Evolutionary conservation across 1,140 invertebrate species (phyloP).

Genomic region (Campoletis sonorensis): DNA sequence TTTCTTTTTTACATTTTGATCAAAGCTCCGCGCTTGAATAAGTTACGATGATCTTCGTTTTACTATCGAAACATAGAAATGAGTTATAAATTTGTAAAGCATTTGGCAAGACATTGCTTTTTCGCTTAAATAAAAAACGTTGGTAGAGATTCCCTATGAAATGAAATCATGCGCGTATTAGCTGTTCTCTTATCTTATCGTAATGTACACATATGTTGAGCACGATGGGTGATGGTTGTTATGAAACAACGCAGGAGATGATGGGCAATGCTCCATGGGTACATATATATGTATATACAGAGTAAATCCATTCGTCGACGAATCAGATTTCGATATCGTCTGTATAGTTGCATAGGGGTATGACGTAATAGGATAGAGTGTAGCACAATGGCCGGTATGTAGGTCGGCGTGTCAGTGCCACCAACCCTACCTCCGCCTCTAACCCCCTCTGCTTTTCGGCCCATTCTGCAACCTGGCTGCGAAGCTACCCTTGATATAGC

Average conservation of each 20-base stretch:
- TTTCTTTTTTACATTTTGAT: no score
- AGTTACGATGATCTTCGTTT: no score
- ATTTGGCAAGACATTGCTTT: background rate
- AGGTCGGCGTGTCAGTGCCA: constrained; percentile 69
- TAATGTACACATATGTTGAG: no score
- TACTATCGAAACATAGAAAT: no score
- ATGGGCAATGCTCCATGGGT: background rate
- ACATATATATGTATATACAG: constrained; percentile 15
- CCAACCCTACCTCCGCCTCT: constrained; percentile 55
- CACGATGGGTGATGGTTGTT: no score
- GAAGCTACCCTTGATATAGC: background rate
- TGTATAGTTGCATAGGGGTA: constrained; percentile 54
- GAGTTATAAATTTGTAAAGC: no score
- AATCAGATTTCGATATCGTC: constrained; percentile 60
- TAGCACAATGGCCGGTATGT: constrained; percentile 69
- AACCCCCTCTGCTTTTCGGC: constrained; percentile 44
- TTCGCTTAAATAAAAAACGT: no score
- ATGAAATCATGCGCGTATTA: no score
- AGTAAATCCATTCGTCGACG: constrained; percentile 41
- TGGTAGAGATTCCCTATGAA: no score
- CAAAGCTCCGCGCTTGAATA: no score
- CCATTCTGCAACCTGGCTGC: constrained; percentile 26
- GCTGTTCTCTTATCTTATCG: no score
- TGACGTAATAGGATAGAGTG: constrained; percentile 64
- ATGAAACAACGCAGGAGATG: no score